Base-by-base conservation (phyloP, 2,888 invertebrate species). In the Caenorhabditis auriculariae region DNA sequence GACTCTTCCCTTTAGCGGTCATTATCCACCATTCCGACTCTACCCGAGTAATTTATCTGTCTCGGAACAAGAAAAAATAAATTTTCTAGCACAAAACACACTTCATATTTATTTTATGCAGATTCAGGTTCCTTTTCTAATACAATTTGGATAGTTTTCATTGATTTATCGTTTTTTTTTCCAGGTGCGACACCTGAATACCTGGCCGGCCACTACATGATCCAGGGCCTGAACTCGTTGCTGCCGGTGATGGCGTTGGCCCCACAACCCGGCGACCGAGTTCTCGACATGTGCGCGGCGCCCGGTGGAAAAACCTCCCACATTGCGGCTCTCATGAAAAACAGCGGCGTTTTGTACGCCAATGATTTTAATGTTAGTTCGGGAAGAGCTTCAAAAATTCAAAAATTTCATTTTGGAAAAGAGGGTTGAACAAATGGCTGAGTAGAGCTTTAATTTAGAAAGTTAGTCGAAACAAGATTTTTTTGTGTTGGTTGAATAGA, bases 241-340 rank as follows among this genome's bases (percentile, higher is more conserved):
- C 84, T 99, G 51, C 96, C 98, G 0, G 96, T 98, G 0, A 94
- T 98, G 91, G 91, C 98, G 0, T 85, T 99, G 51, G 93, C 92
- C 0, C 96, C 98, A 0, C 92, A 93, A 85, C 93, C 85, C 90
- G 66, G 66, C 46, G 79, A 79, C 48, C 64, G 81, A 46, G 88
- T 96, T 67, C 85, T 99, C 29, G 98, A 99, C 81, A 91, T 99
- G 93, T 91, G 93, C 82, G 89, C 95, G 0, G 98, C 98, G 0
- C 98, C 98, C 0, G 98, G 98, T 44, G 98, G 98, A 7, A 99
- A 99, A 85, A 92, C 96, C 0, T 92, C 94, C 0, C 94, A 99
- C 83, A 94, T 99, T 60, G 87, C 94, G 48, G 90, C 95, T 0
- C 85, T 98, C 12, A 98, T 99, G 96, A 93, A 93, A 47, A 80